Percentiles rank a stretch among this genome's conserved stretches.
These are phyloP conservation scores for Sacculina carcini DNA, from an alignment of 2,888 invertebrate genomes.

Conservation along the genomic window DNA sequence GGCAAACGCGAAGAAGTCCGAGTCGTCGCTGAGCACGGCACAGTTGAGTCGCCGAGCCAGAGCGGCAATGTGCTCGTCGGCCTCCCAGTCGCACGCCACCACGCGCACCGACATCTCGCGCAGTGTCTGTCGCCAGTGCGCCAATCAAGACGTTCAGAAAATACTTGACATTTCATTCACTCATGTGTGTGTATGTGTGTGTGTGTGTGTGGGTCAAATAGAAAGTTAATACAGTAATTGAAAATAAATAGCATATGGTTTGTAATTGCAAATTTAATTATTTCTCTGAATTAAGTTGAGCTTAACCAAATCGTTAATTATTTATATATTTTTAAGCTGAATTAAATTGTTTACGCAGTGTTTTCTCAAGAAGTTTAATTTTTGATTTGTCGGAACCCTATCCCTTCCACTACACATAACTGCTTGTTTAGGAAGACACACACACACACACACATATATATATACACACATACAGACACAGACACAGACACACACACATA, in stretches of 20 bases:
- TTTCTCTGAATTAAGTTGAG: not conserved
- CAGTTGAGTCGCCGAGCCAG: conserved; percentile 48
- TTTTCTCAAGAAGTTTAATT: no score
- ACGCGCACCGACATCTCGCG: conserved; percentile 34
- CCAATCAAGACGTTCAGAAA: no score
- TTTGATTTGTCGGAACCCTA: no score
- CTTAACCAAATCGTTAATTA: not conserved
- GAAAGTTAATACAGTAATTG: no score
- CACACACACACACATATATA: conserved; percentile 1
- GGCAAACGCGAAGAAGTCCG: conserved; percentile 76
- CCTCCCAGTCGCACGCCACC: conserved; percentile 58
- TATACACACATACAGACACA: conserved; percentile 1
- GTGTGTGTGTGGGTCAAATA: not conserved
- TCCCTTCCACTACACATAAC: no score
- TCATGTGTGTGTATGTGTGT: not conserved
- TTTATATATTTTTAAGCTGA: no score
- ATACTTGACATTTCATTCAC: no score
- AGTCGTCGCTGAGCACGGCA: conserved; percentile 73
- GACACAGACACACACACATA: not conserved
- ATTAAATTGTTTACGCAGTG: no score
- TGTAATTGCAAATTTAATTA: no score
- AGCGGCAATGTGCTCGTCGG: conserved; percentile 62
- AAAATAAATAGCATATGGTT: no score
- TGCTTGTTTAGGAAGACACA: not conserved
- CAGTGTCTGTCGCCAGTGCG: conserved; percentile 21